Evolutionary conservation across 2,797 vertebrate genomes (phyloP).

Genomic region (Melopsittacus undulatus): DNA sequence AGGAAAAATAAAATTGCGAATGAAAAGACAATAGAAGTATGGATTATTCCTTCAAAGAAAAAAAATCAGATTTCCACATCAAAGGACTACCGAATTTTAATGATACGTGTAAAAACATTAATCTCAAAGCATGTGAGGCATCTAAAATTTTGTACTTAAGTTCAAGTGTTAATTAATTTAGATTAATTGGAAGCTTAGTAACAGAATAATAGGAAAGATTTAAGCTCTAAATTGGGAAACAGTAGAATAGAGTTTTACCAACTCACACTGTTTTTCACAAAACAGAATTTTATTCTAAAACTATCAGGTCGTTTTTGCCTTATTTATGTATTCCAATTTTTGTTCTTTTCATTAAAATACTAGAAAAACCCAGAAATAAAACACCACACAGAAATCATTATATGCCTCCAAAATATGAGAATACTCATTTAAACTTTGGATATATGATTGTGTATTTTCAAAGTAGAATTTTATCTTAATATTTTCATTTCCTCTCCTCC

Average conservation of each 20-base stretch:
- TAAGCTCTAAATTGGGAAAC: neutral
- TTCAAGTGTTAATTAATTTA: conserved; percentile 52
- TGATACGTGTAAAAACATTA: neutral
- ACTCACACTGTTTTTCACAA: neutral
- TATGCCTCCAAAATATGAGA: neutral
- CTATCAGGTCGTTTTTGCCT: neutral
- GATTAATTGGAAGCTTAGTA: conserved; percentile 24
- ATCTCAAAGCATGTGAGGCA: neutral
- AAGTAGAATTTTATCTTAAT: neutral
- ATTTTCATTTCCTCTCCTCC: neutral
- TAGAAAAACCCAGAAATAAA: neutral
- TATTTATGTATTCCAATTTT: neutral
- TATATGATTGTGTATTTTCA: neutral
- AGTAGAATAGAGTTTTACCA: neutral
- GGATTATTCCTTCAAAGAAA: conserved; percentile 3
- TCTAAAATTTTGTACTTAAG: conserved; percentile 13
- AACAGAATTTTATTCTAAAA: neutral
- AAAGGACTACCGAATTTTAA: conserved; percentile 4
- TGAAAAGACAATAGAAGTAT: neutral
- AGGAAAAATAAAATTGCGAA: neutral
- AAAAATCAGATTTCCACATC: neutral
- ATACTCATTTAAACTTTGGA: neutral
- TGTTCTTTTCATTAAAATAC: neutral
- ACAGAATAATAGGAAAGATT: conserved; percentile 11
- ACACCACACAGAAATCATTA: neutral